Evolutionary conservation across 2,797 vertebrate genomes (phyloP).

Genomic region (Eupleurogrammus muticus): DNA sequence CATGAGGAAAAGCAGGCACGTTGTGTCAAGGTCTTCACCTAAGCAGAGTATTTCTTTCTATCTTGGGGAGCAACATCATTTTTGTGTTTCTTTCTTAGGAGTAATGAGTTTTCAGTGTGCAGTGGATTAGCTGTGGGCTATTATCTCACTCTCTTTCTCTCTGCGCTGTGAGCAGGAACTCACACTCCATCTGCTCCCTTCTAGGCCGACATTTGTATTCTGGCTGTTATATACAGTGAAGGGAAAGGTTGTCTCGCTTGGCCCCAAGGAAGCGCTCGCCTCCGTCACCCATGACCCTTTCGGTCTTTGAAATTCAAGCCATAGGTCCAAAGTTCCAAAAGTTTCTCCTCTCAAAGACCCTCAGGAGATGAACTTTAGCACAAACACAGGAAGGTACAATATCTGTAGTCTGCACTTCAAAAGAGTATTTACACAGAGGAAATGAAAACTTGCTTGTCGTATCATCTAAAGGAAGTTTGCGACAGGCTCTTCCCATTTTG

Average conservation of each 20-base stretch:
- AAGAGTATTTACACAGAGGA: background rate
- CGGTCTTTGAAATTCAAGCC: slow-evolving; percentile 22
- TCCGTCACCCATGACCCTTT: slow-evolving; percentile 26
- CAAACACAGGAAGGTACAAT: background rate
- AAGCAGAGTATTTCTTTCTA: slow-evolving; percentile 47
- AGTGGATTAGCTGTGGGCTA: slow-evolving; percentile 77
- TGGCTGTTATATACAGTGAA: slow-evolving; percentile 37
- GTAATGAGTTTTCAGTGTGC: slow-evolving; percentile 69
- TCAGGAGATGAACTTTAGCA: background rate
- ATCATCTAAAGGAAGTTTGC: background rate
- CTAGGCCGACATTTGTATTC: slow-evolving; percentile 45
- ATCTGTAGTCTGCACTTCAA: background rate
- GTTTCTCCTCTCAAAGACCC: background rate
- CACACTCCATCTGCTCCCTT: slow-evolving; percentile 69
- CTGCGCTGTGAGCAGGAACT: slow-evolving; percentile 54
- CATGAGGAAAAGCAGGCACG: slow-evolving; percentile 46
- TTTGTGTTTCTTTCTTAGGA: slow-evolving; percentile 47
- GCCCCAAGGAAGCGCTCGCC: slow-evolving; percentile 4
- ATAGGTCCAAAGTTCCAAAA: slow-evolving; percentile 2
- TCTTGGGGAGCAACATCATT: slow-evolving; percentile 34
- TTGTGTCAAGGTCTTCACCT: slow-evolving; percentile 56
- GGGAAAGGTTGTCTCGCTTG: slow-evolving; percentile 27
- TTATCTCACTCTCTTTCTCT: slow-evolving; percentile 63
- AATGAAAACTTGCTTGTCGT: background rate
- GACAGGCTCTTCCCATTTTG: background rate